Conservation (phyloP, 2,113 vertebrate genomes). For the Leuciscus idus region DNA sequence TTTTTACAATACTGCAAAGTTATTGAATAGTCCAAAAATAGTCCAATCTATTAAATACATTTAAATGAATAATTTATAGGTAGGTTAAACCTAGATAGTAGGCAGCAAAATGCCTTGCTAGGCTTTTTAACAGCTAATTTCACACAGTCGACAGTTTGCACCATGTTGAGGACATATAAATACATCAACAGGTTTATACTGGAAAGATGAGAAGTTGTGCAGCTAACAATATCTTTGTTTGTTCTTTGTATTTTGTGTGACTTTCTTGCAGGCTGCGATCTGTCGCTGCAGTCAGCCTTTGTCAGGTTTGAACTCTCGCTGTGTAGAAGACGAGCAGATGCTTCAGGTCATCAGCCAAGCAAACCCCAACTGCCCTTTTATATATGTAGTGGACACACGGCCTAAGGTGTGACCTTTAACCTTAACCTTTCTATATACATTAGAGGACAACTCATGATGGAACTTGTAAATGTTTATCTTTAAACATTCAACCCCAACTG, state of each 20-base stretch:
- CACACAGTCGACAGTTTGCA: background rate
- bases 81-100: background rate
- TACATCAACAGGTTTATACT: background rate
- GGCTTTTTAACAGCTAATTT: too few species aligned
- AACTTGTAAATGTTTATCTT: slow-evolving; percentile 9
- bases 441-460: background rate
- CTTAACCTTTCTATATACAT: slow-evolving; percentile 41
- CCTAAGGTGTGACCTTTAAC: slow-evolving; percentile 75
- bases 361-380: slow-evolving; percentile 79
- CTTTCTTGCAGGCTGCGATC: slow-evolving; percentile 76
- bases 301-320: slow-evolving; percentile 78
- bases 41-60: background rate
- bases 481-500: slow-evolving; percentile 22
- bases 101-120: too few species aligned
- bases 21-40: background rate
- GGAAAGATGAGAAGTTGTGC: background rate
- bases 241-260: slow-evolving; percentile 24
- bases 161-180: background rate
- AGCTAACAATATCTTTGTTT: background rate
- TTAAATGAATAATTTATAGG: background rate
- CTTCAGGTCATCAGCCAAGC: slow-evolving; percentile 79
- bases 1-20: background rate
- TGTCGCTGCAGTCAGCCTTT: slow-evolving; percentile 84
- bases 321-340: slow-evolving; percentile 82
- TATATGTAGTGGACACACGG: slow-evolving; percentile 85